Evolutionary conservation across 1,140 invertebrate species (phyloP).

Genomic region (Lamellibrachia luymesi): DNA sequence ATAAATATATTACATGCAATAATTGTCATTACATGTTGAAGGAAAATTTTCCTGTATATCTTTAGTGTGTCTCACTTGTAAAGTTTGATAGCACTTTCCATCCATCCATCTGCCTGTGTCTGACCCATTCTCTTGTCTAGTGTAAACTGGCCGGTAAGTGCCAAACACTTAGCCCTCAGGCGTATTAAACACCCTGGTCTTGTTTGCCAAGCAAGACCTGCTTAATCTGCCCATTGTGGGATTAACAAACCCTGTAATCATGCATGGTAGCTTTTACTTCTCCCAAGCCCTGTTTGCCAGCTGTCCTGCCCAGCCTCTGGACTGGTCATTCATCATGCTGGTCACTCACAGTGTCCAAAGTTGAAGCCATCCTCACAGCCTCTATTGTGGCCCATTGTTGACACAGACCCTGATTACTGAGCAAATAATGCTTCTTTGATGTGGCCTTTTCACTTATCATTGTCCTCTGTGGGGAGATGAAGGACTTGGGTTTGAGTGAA

Average conservation of each 20-base stretch:
- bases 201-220: neutral
- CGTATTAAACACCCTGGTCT: neutral
- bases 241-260: constrained; percentile 5
- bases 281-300: neutral
- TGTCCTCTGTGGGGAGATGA: neutral
- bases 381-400: neutral
- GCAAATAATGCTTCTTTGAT: neutral
- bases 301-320: neutral
- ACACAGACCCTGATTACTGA: neutral
- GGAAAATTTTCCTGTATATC: no score
- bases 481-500: neutral
- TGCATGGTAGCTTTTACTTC: neutral
- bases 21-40: no score
- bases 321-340: neutral
- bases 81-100: no score
- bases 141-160: neutral
- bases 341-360: neutral
- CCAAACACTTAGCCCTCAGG: neutral
- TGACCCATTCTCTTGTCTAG: neutral
- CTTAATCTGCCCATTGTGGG: neutral
- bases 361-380: neutral
- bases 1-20: no score
- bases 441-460: neutral
- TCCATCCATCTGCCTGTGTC: neutral
- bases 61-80: no score